phyloP scores from a whole-genome alignment of 2,888 invertebrate species.

The Alloplasta piceator region DNA sequence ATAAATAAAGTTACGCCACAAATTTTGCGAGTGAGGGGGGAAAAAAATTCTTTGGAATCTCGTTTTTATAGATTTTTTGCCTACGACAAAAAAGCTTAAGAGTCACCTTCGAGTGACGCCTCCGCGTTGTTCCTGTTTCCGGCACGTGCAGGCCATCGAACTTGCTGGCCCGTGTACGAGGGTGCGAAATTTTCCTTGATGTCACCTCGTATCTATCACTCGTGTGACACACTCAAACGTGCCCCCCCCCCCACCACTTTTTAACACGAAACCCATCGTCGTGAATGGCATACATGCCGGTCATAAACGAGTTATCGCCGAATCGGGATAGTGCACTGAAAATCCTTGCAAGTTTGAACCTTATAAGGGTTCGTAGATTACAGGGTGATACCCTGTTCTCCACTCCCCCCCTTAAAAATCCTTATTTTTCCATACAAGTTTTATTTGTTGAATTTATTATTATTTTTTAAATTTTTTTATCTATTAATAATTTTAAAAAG shows the following conservation, averaged over 20 bases:
- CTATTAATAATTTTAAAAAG: too few species aligned
- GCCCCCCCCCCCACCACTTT: conserved; percentile 43
- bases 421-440: too few species aligned
- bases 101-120: neutral
- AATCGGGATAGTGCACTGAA: conserved; percentile 61
- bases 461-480: too few species aligned
- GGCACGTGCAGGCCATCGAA: conserved; percentile 26
- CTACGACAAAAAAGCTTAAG: neutral
- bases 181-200: conserved; percentile 48
- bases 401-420: neutral
- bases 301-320: conserved; percentile 69
- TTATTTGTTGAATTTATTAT: too few species aligned
- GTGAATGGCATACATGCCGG: conserved; percentile 59
- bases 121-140: neutral
- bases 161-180: conserved; percentile 3
- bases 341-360: conserved; percentile 38
- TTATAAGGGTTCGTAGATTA: conserved; percentile 31
- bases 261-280: conserved; percentile 52
- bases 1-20: too few species aligned
- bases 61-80: neutral
- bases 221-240: conserved; percentile 4
- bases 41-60: too few species aligned
- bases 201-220: conserved; percentile 30
- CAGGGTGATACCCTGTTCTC: conserved; percentile 8
- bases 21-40: too few species aligned